phyloP scores from a whole-genome alignment of 2,888 invertebrate species.

The Drosophila tripunctata region DNA sequence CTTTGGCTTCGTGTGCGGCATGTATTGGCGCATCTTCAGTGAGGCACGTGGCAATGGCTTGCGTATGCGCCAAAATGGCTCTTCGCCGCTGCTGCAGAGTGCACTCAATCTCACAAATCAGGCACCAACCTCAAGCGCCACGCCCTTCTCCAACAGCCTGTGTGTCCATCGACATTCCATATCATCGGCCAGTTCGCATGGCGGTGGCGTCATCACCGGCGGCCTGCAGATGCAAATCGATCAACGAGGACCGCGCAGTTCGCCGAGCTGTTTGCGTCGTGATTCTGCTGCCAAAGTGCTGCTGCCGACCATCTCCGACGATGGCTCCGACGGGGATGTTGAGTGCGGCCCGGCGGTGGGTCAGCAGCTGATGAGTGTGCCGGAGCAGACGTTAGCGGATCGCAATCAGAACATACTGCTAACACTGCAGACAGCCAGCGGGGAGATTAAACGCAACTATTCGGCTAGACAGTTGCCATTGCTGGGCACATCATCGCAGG shows the following conservation, averaged over 20 bases:
- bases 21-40: constrained; percentile 85
- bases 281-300: constrained; percentile 82
- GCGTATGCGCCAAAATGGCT: constrained; percentile 84
- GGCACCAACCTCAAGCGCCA: constrained; percentile 46
- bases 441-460: constrained; percentile 83
- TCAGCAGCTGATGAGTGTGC: constrained; percentile 61
- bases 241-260: constrained; percentile 66
- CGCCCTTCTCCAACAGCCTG: constrained; percentile 73
- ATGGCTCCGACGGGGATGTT: constrained; percentile 74
- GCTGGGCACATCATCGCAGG: constrained; percentile 82
- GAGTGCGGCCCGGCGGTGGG: constrained; percentile 36
- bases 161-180: constrained; percentile 82
- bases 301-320: constrained; percentile 81
- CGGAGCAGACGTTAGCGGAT: constrained; percentile 67
- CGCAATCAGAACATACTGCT: constrained; percentile 82
- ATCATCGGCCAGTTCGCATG: constrained; percentile 80
- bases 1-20: constrained; percentile 84
- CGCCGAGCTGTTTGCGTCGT: constrained; percentile 77
- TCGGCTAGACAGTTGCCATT: constrained; percentile 83
- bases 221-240: constrained; percentile 84
- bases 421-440: constrained; percentile 83
- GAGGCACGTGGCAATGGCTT: constrained; percentile 84
- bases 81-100: constrained; percentile 84
- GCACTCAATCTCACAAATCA: constrained; percentile 82
- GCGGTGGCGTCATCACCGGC: constrained; percentile 52